Conservation (phyloP, 2,797 vertebrate species). For the Labroides dimidiatus region DNA sequence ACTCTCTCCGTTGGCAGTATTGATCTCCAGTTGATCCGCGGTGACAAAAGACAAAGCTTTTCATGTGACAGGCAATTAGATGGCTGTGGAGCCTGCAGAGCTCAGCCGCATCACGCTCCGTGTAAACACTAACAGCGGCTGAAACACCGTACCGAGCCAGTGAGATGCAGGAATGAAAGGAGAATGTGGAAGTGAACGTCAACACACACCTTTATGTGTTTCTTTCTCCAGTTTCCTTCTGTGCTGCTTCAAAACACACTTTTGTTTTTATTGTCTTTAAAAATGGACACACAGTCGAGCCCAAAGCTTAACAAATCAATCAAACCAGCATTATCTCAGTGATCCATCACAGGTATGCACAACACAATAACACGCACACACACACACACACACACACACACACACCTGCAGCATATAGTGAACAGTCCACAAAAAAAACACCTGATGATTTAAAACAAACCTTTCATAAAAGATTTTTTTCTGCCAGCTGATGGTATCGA, state of each 20-base stretch:
- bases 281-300: constrained; percentile 32
- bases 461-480: neutral
- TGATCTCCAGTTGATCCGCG: constrained; percentile 74
- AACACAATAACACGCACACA: no score
- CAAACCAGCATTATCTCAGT: constrained; percentile 14
- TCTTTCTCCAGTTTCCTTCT: constrained; percentile 17
- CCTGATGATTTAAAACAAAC: neutral
- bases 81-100: constrained; percentile 50
- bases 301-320: constrained; percentile 36
- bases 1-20: constrained; percentile 62
- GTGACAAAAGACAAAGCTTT: constrained; percentile 80
- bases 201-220: constrained; percentile 2
- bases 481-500: neutral
- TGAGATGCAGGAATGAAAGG: constrained; percentile 12
- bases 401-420: neutral
- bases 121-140: constrained; percentile 39
- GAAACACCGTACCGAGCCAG: constrained; percentile 1
- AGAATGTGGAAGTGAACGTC: neutral
- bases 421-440: neutral
- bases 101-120: constrained; percentile 19
- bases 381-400: neutral
- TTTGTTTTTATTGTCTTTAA: constrained; percentile 69
- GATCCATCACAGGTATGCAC: neutral
- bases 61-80: constrained; percentile 81
- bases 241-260: constrained; percentile 32